phyloP scores from a whole-genome alignment of 2,888 invertebrate genomes.

The Catotricha subobsoleta region DNA sequence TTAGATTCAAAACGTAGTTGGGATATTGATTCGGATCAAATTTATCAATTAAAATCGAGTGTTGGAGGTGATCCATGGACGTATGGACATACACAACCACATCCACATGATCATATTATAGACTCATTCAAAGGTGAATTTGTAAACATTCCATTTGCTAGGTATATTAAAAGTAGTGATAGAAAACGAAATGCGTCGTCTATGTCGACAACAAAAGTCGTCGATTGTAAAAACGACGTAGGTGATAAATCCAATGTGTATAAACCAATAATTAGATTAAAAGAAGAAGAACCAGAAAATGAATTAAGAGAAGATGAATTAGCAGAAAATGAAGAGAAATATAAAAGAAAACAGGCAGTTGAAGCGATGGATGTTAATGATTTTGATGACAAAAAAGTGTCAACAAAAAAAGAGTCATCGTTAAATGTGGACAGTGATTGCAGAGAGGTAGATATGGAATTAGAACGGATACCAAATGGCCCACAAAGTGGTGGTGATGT shows the following conservation, averaged over 20 bases:
- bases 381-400: too few relatives aligned
- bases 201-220: constrained; percentile 17
- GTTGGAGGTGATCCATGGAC: constrained; percentile 59
- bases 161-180: constrained; percentile 37
- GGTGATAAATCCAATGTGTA: constrained; percentile 7
- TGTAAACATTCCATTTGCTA: constrained; percentile 60
- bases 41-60: constrained; percentile 31
- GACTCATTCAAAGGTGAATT: constrained; percentile 73
- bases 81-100: constrained; percentile 34
- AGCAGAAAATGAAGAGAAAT: constrained; percentile 13
- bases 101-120: constrained; percentile 51
- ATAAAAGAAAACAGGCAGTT: constrained; percentile 8
- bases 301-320: not conserved
- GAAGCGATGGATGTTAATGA: constrained; percentile 7
- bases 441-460: constrained; percentile 29
- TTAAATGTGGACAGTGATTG: constrained; percentile 24
- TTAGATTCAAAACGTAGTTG: constrained; percentile 56
- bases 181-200: constrained; percentile 16
- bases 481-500: constrained; percentile 11
- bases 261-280: constrained; percentile 3
- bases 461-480: constrained; percentile 25
- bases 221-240: constrained; percentile 13
- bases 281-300: constrained; percentile 4
- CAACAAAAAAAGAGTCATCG: constrained; percentile 9
- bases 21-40: constrained; percentile 49